Evolutionary conservation across 2,888 invertebrate genomes (phyloP).

Genomic region (Lysandra bellargus): DNA sequence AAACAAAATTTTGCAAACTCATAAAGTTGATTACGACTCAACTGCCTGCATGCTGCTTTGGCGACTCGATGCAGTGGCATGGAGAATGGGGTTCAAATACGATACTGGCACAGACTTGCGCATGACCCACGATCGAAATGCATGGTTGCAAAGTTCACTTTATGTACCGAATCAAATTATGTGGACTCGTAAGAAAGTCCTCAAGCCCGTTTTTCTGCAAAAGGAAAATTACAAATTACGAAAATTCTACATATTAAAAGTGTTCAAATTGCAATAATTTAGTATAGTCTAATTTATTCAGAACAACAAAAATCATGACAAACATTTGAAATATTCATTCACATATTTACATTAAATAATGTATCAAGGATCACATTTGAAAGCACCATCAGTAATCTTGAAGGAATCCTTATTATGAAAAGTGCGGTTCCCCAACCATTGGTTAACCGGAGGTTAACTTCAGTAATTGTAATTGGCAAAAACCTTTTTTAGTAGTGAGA

Average conservation of each 20-base stretch:
- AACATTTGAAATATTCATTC: neutral
- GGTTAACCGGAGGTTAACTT: neutral
- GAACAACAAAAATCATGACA: neutral
- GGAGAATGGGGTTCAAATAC: neutral
- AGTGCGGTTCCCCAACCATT: neutral
- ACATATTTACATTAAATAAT: neutral
- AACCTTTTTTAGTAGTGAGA: neutral
- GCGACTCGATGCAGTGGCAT: neutral
- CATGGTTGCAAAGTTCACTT: neutral
- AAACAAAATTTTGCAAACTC: slow-evolving; percentile 18
- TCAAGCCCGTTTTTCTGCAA: neutral
- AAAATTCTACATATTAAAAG: neutral
- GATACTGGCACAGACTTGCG: neutral
- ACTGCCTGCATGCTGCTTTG: slow-evolving; percentile 18
- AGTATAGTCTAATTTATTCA: neutral
- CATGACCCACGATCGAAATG: neutral
- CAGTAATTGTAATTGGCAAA: neutral
- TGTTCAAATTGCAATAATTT: neutral
- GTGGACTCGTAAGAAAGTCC: neutral
- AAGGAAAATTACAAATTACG: neutral
- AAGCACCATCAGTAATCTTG: slow-evolving; percentile 11
- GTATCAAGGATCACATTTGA: neutral
- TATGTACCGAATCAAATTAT: neutral
- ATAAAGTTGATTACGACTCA: neutral
- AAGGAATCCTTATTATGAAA: neutral